phyloP scores from a whole-genome alignment of 1,140 invertebrate genomes.

The Cyclina sinensis region DNA sequence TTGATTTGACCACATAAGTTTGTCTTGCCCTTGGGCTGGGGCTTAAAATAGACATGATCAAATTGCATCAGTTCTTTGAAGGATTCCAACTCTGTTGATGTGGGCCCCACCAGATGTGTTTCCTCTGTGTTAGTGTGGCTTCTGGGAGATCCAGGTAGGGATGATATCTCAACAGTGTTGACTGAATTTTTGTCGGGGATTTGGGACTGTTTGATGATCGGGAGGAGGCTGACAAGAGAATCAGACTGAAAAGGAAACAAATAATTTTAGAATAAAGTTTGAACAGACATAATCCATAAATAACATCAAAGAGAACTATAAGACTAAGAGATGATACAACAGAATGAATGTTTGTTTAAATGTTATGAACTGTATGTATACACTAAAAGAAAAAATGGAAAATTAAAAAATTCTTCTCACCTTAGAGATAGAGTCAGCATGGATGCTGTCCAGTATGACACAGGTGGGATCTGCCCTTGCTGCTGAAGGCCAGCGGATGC shows the following conservation, averaged over 20 bases:
- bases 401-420: conserved; percentile 74
- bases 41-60: conserved; percentile 85
- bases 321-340: no score
- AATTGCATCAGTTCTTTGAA: conserved; percentile 86
- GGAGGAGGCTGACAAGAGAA: conserved; percentile 61
- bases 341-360: no score
- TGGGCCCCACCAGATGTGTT: conserved; percentile 85
- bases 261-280: no score
- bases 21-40: conserved; percentile 70
- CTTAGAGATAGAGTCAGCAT: conserved; percentile 82
- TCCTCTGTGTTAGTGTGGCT: conserved; percentile 45
- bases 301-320: no score
- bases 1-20: conserved; percentile 33
- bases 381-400: no score
- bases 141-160: conserved; percentile 41
- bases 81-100: conserved; percentile 87
- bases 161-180: conserved; percentile 49
- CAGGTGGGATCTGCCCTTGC: conserved; percentile 84
- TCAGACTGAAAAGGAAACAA: conserved; percentile 83
- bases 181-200: not conserved
- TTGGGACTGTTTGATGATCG: not conserved
- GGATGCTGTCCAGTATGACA: conserved; percentile 79
- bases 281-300: no score
- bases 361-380: no score
- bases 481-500: conserved; percentile 86